Conservation (phyloP, 1,140 invertebrate genomes). For the Lysiphlebus fabarum region DNA sequence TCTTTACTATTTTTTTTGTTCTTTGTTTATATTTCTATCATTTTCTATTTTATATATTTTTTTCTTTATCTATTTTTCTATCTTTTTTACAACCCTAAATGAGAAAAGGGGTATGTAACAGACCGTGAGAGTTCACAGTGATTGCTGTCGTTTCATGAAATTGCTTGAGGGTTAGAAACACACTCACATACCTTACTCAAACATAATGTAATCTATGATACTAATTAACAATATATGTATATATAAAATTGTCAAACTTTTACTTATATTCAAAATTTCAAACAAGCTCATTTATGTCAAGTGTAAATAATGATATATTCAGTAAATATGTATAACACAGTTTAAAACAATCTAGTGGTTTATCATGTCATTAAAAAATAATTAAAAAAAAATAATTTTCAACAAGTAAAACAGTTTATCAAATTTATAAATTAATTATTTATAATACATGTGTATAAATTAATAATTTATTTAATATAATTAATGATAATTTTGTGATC, state of each 20-base stretch:
- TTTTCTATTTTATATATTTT: too few species aligned
- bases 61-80: not conserved
- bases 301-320: not conserved
- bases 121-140: slow-evolving; percentile 12
- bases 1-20: not conserved
- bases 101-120: not conserved
- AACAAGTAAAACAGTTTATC: too few species aligned
- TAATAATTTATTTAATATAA: too few species aligned
- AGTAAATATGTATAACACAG: too few species aligned
- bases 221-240: not conserved
- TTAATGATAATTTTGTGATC: too few species aligned
- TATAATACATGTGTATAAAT: too few species aligned
- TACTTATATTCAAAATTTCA: not conserved
- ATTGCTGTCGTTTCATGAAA: slow-evolving; percentile 23
- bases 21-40: too few species aligned
- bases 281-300: slow-evolving; percentile 2
- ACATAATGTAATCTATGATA: slow-evolving; percentile 17
- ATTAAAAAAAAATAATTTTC: too few species aligned
- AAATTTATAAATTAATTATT: too few species aligned
- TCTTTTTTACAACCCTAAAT: slow-evolving; percentile 1
- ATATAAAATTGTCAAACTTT: not conserved
- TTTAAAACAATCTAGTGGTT: too few species aligned
- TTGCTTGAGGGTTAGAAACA: slow-evolving; percentile 15
- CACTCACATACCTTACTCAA: slow-evolving; percentile 13
- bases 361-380: too few species aligned